Conservation (phyloP, 2,888 invertebrate genomes). For the Acleris emargana region DNA sequence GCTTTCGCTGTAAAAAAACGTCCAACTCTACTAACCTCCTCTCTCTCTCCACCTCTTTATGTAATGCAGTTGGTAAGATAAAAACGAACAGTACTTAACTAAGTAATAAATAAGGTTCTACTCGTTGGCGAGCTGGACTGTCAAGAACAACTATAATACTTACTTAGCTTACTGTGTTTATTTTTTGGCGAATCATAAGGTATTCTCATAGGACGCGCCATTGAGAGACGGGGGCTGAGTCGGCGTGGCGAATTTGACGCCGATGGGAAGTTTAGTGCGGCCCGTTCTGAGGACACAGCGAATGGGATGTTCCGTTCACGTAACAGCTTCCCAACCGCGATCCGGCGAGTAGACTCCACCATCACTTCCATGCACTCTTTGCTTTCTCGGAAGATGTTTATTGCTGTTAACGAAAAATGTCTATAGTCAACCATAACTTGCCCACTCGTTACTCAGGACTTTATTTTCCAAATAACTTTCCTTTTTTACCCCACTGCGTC, state of each 20-base stretch:
- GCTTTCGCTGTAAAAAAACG: too few relatives aligned
- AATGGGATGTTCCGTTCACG: slow-evolving; percentile 61
- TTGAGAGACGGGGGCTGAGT: slow-evolving; percentile 46
- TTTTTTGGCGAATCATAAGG: slow-evolving; percentile 10
- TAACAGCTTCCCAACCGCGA: slow-evolving; percentile 65
- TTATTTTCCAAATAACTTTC: too few relatives aligned
- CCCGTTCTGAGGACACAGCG: slow-evolving; percentile 52
- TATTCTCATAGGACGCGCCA: slow-evolving; percentile 6
- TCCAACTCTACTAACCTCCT: too few relatives aligned
- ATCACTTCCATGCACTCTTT: slow-evolving; percentile 56
- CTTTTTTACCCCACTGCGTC: too few relatives aligned
- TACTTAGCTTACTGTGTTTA: slow-evolving; percentile 17
- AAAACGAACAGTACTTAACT: too few relatives aligned
- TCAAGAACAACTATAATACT: too few relatives aligned
- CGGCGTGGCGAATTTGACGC: slow-evolving; percentile 26
- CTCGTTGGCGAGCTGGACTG: too few relatives aligned
- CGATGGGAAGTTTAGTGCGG: slow-evolving; percentile 26
- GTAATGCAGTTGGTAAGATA: too few relatives aligned
- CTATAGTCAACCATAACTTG: too few relatives aligned
- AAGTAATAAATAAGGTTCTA: too few relatives aligned
- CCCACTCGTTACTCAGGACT: too few relatives aligned
- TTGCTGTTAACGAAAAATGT: slow-evolving; percentile 54
- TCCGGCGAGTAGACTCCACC: slow-evolving; percentile 60
- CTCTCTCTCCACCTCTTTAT: too few relatives aligned
- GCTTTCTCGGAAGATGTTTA: slow-evolving; percentile 65